A percentile compares a stretch with the other conserved stretches of the same genome.
Conservation (phyloP, 2,888 invertebrate species). For the Boloria selene region DNA sequence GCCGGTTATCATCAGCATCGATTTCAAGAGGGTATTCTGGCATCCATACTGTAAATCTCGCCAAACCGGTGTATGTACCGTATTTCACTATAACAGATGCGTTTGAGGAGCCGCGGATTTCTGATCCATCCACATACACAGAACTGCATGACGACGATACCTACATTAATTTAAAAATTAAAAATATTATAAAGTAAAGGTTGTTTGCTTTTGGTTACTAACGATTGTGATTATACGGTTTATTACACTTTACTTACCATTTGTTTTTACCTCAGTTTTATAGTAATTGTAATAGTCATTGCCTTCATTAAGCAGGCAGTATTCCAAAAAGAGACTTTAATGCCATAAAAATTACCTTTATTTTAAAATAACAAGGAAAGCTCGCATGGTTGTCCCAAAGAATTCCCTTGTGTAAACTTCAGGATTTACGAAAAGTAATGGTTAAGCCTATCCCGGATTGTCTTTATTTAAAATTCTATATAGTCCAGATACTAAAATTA, state of each 20-base stretch:
- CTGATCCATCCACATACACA: conserved; percentile 97
- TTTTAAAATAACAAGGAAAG: conserved; percentile 37
- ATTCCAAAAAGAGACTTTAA: conserved; percentile 26
- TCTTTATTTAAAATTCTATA: conserved; percentile 14
- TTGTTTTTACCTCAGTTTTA: conserved; percentile 29
- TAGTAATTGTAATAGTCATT: conserved; percentile 27
- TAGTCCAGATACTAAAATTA: neutral
- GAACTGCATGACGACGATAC: conserved; percentile 98
- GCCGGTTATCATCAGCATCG: conserved; percentile 92
- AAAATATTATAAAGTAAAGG: neutral
- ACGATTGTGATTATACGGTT: neutral
- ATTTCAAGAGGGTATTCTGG: conserved; percentile 96
- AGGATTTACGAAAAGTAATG: conserved; percentile 28
- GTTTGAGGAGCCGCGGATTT: conserved; percentile 96
- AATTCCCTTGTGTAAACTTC: conserved; percentile 31
- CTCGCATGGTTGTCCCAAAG: conserved; percentile 25
- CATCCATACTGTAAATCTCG: conserved; percentile 97
- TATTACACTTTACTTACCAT: conserved; percentile 7
- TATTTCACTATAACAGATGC: conserved; percentile 96
- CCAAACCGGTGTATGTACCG: conserved; percentile 93
- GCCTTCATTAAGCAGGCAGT: conserved; percentile 26
- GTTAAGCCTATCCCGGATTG: conserved; percentile 24
- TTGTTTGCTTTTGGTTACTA: neutral
- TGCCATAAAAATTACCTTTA: conserved; percentile 36
- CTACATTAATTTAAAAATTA: conserved; percentile 72